These are phyloP conservation scores for Eupithecia inturbata DNA, from an alignment of 2,888 invertebrate genomes.

Conservation along the genomic window DNA sequence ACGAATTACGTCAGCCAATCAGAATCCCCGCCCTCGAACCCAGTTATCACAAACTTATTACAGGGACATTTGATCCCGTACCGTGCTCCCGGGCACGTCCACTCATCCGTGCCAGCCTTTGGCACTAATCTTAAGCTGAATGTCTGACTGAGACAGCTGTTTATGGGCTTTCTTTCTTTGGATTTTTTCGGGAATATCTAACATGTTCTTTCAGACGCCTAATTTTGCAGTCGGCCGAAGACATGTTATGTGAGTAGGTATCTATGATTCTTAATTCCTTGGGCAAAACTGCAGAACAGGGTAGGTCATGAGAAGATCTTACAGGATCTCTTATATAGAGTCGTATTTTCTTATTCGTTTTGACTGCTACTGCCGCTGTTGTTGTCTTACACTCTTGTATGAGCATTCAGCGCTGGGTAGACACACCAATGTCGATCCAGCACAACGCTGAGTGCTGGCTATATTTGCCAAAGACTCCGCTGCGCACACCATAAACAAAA, in stretches of 20 bases:
- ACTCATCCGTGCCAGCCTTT: neutral
- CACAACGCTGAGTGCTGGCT: no score
- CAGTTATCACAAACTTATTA: constrained; percentile 18
- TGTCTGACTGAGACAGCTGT: neutral
- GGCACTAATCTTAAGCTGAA: neutral
- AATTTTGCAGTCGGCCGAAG: neutral
- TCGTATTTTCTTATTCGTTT: neutral
- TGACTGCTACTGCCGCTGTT: neutral
- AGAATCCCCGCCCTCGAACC: neutral
- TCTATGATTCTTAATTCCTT: neutral
- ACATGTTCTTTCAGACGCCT: neutral
- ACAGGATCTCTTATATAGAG: no score
- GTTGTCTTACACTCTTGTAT: neutral
- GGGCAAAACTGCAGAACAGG: neutral
- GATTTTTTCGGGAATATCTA: neutral
- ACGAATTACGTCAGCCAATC: constrained; percentile 1
- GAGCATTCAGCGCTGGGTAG: no score
- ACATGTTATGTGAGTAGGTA: neutral
- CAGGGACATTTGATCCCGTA: neutral
- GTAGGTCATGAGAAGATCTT: neutral
- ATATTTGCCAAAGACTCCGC: no score
- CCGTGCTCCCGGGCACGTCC: constrained; percentile 15
- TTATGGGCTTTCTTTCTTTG: neutral
- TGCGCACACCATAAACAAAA: no score
- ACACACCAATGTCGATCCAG: no score